Evolutionary conservation across 2,113 vertebrate genomes (phyloP).

Genomic region (Scomber scombrus): DNA sequence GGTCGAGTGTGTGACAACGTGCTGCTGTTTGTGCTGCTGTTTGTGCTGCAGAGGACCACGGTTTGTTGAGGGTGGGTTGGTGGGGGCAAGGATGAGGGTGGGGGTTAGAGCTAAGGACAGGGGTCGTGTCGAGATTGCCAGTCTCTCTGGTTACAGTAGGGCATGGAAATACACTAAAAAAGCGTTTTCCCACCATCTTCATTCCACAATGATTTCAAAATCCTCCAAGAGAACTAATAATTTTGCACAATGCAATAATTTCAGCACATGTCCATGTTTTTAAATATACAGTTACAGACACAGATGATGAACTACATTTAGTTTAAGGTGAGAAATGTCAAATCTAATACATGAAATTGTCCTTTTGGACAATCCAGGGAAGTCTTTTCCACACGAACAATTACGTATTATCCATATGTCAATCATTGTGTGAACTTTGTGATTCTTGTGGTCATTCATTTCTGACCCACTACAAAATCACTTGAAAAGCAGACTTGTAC

Average conservation of each 20-base stretch:
- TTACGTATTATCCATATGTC: not conserved
- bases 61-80: constrained; percentile 62
- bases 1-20: constrained; percentile 75
- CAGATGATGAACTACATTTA: too few species aligned
- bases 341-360: not conserved
- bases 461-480: constrained; percentile 22
- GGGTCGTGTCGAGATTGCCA: constrained; percentile 68
- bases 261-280: constrained; percentile 5
- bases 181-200: constrained; percentile 1
- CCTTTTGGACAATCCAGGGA: not conserved
- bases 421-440: constrained; percentile 10
- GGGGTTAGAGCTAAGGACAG: constrained; percentile 49
- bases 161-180: constrained; percentile 14
- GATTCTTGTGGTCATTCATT: constrained; percentile 24
- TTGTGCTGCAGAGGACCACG: constrained; percentile 62
- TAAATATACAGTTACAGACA: not conserved
- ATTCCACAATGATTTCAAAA: not conserved
- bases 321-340: not conserved
- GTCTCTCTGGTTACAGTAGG: constrained; percentile 46
- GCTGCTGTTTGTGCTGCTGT: constrained; percentile 68
- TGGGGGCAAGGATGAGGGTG: constrained; percentile 51
- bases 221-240: not conserved
- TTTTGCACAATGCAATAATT: not conserved
- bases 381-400: not conserved
- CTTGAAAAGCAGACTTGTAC: constrained; percentile 29